Base-by-base conservation (phyloP, 2,888 invertebrate species). In the Sabatieria punctata region DNA sequence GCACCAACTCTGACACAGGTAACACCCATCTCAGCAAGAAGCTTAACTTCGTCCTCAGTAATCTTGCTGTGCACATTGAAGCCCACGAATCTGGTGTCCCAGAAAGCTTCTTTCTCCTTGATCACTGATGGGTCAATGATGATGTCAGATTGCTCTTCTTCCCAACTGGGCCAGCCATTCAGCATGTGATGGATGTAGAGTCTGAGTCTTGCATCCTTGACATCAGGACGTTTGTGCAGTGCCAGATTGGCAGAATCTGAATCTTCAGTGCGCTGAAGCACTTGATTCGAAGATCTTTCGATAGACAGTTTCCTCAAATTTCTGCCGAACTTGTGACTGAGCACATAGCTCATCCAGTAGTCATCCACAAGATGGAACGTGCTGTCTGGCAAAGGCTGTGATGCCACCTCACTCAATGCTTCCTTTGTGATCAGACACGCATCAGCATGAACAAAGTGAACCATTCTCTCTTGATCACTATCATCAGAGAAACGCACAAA, bases 261-360 rank as follows among this genome's bases (percentile, higher is more conserved):
- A n/a, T n/a, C n/a, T n/a, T n/a, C n/a, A n/a, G n/a, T n/a, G n/a
- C n/a, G n/a, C n/a, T n/a, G n/a, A n/a, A n/a, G n/a, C n/a, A n/a
- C n/a, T n/a, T n/a, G n/a, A n/a, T n/a, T n/a, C n/a, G n/a, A n/a
- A n/a, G n/a, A n/a, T n/a, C n/a, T n/a, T n/a, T n/a, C n/a, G n/a
- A n/a, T n/a, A n/a, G n/a, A 19, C 6, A 36, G 36, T 19, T 36
- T 36, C 3, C 36, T n/a, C 6, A 36, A 19, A 4, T 15, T 4
- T 4, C 36, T 4, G 15, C 15, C 6, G n/a, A 36, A 36, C 36
- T 36, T 36, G 36, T 4, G 6, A 19, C 19, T 36, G 36, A 36
- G 36, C 18, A 36, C 36, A 19, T 36, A 36, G 36, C 36, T 36
- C n/a, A 36, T 36, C 36, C 36, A 36, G 36, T 36, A 36, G 36